Base-by-base conservation (phyloP, 2,113 vertebrate species). In the Helogale parvula region DNA sequence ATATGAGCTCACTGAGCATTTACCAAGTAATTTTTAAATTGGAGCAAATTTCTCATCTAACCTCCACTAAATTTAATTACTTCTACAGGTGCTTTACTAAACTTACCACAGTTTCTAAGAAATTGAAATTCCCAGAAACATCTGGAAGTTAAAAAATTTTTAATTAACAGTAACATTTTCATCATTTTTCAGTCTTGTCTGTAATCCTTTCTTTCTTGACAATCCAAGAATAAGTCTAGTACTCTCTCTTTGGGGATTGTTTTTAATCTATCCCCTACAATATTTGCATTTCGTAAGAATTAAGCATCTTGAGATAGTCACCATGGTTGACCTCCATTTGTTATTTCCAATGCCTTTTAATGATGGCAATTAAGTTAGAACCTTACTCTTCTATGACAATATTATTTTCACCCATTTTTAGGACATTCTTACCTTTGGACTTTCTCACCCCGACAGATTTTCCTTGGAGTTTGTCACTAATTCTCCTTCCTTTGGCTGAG, bases 81-180 rank as follows among this genome's bases (percentile, higher is more conserved):
- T 88, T 90, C 71, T 96, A 54, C 38, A 88, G 65, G 74, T 35
- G 19, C 19, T 89, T 88, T 95, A n/a, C 19, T 91, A 84, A 72
- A 17, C 19, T 63, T 88, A 90, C 38, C 15, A 23, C 5, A 80
- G 47, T 90, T 88, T 90, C 76, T 94, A 86, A 80, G 38, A 74
- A 74, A 82, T 10, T 93, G 12, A 16, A 83, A 90, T 84, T 65
- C 21, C 31, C 52, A n/a, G 57, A 98, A 92, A 88, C 47, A 93
- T 91, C 94, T 88, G 54, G 54, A 84, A 84, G 50, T 65, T n/a
- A 89, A 72, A 45, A 47, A 1, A 23, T 38, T 72, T 96, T 72
- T n/a, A 96, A 91, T 93, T 96, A 84, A 88, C 23, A 68, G 47
- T 47, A 82, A 81, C 45, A 77, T 81, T 94, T 90, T 90, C 33